phyloP scores from a whole-genome alignment of 2,888 invertebrate genomes.

The Syritta pipiens region DNA sequence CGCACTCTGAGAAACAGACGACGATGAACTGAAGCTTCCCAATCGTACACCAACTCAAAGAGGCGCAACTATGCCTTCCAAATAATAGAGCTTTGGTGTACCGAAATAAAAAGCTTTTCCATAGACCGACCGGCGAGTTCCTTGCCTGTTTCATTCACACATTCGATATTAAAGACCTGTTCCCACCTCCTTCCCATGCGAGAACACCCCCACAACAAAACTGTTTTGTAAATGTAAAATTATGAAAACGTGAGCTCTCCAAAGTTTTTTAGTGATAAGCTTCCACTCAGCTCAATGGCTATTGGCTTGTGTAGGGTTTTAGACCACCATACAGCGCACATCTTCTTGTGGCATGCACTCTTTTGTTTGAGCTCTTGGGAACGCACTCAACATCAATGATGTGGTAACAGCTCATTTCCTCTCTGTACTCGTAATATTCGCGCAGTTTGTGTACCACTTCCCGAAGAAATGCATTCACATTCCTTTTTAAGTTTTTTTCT shows the following conservation, averaged over 20 bases:
- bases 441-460: constrained; percentile 55
- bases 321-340: no score
- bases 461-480: constrained; percentile 45
- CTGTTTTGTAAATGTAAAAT: constrained; percentile 48
- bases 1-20: constrained; percentile 54
- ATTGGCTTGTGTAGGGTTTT: constrained; percentile 22
- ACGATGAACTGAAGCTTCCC: constrained; percentile 60
- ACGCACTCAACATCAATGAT: constrained; percentile 61
- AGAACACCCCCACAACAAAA: constrained; percentile 1
- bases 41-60: constrained; percentile 45
- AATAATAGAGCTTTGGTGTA: constrained; percentile 59
- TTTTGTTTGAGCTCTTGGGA: constrained; percentile 62
- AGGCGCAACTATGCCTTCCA: constrained; percentile 44
- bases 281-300: constrained; percentile 64
- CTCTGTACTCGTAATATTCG: constrained; percentile 42
- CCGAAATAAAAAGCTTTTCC: constrained; percentile 46
- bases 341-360: constrained; percentile 49
- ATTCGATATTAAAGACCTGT: constrained; percentile 32
- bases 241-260: constrained; percentile 67
- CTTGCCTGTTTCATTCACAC: constrained; percentile 41
- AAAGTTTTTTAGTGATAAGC: constrained; percentile 66
- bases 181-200: constrained; percentile 49
- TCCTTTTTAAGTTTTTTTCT: no score
- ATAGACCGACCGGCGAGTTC: constrained; percentile 15
- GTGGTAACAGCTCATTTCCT: constrained; percentile 66